Conservation (phyloP, 1,140 invertebrate species). For the Sminthurides bifidus region DNA sequence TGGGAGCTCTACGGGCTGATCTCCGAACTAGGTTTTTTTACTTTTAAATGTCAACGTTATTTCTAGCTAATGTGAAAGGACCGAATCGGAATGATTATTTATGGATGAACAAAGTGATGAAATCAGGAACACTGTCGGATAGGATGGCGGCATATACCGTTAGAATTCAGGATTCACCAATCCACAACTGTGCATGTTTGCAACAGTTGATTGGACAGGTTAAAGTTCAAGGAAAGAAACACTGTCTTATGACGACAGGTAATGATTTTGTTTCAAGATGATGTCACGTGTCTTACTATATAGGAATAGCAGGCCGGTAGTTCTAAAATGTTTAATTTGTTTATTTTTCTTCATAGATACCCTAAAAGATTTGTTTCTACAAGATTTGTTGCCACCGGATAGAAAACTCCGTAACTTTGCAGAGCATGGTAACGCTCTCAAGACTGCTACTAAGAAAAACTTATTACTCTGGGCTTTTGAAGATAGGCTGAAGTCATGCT, state of each 20-base stretch:
- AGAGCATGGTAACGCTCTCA: constrained; percentile 46
- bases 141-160: constrained; percentile 74
- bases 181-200: constrained; percentile 61
- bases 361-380: constrained; percentile 62
- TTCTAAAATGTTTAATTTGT: background rate
- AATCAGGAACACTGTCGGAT: constrained; percentile 68
- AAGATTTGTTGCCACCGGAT: constrained; percentile 58
- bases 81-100: constrained; percentile 18
- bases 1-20: background rate
- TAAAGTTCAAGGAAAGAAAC: constrained; percentile 67
- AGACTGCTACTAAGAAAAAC: constrained; percentile 37
- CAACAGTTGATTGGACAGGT: constrained; percentile 62
- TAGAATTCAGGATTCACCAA: constrained; percentile 68
- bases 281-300: background rate
- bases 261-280: background rate
- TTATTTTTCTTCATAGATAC: constrained; percentile 42
- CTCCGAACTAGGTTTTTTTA: background rate
- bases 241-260: constrained; percentile 41
- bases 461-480: constrained; percentile 63
- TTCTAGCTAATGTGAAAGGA: constrained; percentile 12
- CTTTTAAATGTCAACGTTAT: background rate
- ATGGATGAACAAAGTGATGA: constrained; percentile 70
- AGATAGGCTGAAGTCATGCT: constrained; percentile 63
- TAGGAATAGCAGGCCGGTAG: no score
- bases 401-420: constrained; percentile 60